Evolutionary conservation across 2,888 invertebrate genomes (phyloP).

Genomic region (Aspidiotus rigidus): DNA sequence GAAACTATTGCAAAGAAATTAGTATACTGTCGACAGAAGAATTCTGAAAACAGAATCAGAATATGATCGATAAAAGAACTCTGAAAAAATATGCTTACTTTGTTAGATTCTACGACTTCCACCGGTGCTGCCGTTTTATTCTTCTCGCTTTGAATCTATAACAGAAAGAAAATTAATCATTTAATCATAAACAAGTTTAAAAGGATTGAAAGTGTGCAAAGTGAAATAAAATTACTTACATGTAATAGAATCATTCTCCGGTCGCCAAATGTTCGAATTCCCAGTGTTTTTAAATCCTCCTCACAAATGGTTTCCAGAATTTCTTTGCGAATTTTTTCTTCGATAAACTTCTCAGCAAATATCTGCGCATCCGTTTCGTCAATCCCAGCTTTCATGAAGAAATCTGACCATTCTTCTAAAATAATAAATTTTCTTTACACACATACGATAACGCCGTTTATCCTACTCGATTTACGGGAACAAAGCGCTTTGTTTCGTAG

Average conservation of each 20-base stretch:
- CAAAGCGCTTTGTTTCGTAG: too few relatives aligned
- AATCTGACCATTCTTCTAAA: not conserved
- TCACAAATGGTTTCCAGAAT: not conserved
- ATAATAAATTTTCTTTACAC: too few relatives aligned
- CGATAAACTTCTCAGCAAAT: not conserved
- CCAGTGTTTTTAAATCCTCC: not conserved
- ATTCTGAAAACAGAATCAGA: not conserved
- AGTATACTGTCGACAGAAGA: not conserved
- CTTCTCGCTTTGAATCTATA: not conserved
- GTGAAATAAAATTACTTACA: conserved; percentile 1
- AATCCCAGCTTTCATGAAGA: not conserved
- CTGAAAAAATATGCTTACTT: not conserved
- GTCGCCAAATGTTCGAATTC: not conserved
- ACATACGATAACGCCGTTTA: too few relatives aligned
- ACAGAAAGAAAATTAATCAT: not conserved
- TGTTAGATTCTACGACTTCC: not conserved
- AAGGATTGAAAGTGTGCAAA: not conserved
- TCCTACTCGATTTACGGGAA: too few relatives aligned
- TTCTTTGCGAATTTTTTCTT: not conserved
- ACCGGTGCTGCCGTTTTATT: not conserved
- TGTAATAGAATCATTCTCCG: not conserved
- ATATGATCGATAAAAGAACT: not conserved
- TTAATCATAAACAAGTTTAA: not conserved
- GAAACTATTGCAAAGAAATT: not conserved
- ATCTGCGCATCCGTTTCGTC: not conserved